Evolutionary conservation across 2,888 invertebrate genomes (phyloP).

Genomic region (Metacarcinus magister): DNA sequence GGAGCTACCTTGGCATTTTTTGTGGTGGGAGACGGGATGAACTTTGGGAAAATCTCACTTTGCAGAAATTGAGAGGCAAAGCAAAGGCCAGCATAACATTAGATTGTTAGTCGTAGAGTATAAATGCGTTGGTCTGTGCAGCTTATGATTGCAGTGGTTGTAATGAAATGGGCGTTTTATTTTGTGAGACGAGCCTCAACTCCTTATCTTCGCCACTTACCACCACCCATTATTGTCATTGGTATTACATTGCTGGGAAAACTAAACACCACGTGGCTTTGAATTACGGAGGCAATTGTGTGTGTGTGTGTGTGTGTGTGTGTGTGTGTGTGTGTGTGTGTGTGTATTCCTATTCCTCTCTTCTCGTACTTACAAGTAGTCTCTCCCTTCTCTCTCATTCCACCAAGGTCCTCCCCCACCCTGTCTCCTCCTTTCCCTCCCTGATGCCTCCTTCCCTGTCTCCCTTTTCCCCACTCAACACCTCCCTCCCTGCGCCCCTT

Average conservation of each 20-base stretch:
- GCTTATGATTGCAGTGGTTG: background rate
- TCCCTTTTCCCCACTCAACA: no score
- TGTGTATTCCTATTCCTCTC: background rate
- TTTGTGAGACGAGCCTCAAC: background rate
- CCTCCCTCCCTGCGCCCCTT: background rate
- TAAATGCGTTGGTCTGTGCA: background rate
- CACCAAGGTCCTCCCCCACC: background rate
- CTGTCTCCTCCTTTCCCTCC: background rate
- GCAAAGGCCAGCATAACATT: background rate
- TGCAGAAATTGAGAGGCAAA: background rate
- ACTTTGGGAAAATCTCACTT: background rate
- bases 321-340: background rate
- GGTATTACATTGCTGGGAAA: background rate
- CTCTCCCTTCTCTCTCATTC: background rate
- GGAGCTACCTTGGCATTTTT: background rate
- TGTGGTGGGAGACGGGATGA: background rate
- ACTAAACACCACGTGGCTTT: background rate
- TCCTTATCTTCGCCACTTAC: background rate
- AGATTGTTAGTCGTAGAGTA: background rate
- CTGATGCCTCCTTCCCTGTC: background rate
- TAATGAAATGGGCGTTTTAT: background rate
- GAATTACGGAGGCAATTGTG: background rate
- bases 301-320: background rate
- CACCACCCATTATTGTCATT: conserved; percentile 11
- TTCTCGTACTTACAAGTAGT: background rate